Conservation (phyloP, 1,140 invertebrate genomes). For the Pseudoatta argentina region DNA sequence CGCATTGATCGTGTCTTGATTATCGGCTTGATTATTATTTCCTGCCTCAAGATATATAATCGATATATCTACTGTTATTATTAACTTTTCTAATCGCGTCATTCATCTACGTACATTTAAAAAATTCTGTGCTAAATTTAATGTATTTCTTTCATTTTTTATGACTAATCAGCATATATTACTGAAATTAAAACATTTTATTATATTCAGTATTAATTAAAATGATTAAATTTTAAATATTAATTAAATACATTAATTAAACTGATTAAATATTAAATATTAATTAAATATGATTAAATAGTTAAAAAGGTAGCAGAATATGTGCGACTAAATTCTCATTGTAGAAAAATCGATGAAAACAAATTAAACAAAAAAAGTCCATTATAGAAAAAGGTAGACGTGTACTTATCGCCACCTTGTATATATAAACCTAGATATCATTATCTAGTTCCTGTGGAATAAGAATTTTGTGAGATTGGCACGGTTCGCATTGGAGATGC, state of each 20-base stretch:
- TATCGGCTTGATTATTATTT: constrained; percentile 33
- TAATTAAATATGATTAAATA: neutral
- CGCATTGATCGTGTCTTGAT: constrained; percentile 12
- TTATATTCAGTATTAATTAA: neutral
- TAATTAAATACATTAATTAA: neutral
- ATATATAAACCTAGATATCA: constrained; percentile 3
- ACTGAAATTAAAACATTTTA: neutral
- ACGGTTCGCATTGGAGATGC: constrained; percentile 44
- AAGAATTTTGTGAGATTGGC: constrained; percentile 35
- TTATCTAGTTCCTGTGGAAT: constrained; percentile 34
- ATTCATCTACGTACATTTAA: constrained; percentile 1
- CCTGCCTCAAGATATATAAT: constrained; percentile 12
- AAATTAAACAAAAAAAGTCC: neutral
- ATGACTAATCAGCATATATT: neutral
- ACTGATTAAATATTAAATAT: too few relatives aligned
- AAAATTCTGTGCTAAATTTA: neutral
- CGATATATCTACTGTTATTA: neutral
- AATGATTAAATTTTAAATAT: too few relatives aligned
- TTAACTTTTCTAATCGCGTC: constrained; percentile 34
- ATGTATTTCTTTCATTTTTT: constrained; percentile 2
- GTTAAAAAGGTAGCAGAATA: neutral
- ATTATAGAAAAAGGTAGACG: neutral
- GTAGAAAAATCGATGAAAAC: neutral
- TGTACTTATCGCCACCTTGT: neutral
- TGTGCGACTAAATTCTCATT: neutral